Base-by-base conservation (phyloP, 2,113 vertebrate genomes). In the Panthera leo region DNA sequence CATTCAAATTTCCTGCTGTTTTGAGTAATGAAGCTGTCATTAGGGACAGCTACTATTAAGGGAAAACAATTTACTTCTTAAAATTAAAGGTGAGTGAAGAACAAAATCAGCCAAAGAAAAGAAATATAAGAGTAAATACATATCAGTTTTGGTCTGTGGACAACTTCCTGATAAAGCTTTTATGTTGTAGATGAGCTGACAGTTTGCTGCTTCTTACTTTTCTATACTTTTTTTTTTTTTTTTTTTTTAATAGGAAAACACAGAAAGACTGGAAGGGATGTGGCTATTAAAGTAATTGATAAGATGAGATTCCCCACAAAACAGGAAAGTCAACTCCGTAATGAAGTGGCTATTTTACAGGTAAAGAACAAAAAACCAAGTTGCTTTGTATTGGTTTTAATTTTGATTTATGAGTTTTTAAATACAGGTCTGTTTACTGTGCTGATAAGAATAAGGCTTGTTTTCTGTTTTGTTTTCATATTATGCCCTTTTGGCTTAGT, bases 271-370 rank as follows among this genome's bases (percentile, higher is more conserved):
- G 99, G 99, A 98, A 99, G 99, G 98, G 99, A 99, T 97, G 99
- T 99, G 97, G 99, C 99, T 97, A 99, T 99, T 98, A 99, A 99
- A 98, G 99, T 99, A 75, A 99, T 99, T 88, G 99, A 99, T 99
- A 99, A 99, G 98, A 99, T 99, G 99, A 99, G 99, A 97, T 99
- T 99, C 98, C 99, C 99, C 58, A 99, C 99, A 93, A 99, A 99
- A 98, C 99, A 99, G 97, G 99, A 99, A 98, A 99, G 99, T 98
- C 99, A 99, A 96, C 99, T 99, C 58, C 99, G 99, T 95, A 99
- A 99, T 68, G 99, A 99, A 98, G 99, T 99, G 95, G 99, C 99
- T 98, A 99, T 99, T 97, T 99, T 99, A 98, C 99, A 99, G 99
- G 99, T 99, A 99, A 97, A n/a, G 85, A 96, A 85, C 0, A 36